phyloP scores from a whole-genome alignment of 2,888 invertebrate species.

The Drosophila flavopinicola region DNA sequence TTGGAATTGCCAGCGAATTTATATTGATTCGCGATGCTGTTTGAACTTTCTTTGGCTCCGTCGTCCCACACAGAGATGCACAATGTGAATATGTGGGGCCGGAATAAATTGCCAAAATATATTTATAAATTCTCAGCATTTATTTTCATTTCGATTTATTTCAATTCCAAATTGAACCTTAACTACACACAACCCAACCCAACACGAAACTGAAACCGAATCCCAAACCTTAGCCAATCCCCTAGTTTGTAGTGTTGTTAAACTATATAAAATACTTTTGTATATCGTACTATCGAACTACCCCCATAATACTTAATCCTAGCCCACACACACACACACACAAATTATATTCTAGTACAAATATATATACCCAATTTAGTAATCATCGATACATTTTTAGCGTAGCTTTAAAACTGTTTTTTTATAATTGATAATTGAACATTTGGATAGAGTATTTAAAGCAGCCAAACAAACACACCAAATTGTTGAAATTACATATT shows the following conservation, averaged over 20 bases:
- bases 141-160: conserved; percentile 16
- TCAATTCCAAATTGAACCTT: conserved; percentile 2
- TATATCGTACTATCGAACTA: conserved; percentile 49
- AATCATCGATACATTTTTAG: conserved; percentile 15
- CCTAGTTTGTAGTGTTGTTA: conserved; percentile 61
- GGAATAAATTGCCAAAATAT: conserved; percentile 16
- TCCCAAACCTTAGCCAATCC: conserved; percentile 29
- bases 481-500: conserved; percentile 9
- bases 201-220: conserved; percentile 1
- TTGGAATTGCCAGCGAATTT: conserved; percentile 12
- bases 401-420: conserved; percentile 31
- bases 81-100: conserved; percentile 8
- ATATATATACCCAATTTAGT: conserved; percentile 19
- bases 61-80: no score
- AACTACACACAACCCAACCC: background rate
- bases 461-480: conserved; percentile 12
- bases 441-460: conserved; percentile 5
- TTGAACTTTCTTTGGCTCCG: conserved; percentile 10
- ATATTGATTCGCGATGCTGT: conserved; percentile 21
- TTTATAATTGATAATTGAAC: conserved; percentile 18
- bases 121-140: conserved; percentile 7
- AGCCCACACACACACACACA: conserved; percentile 13
- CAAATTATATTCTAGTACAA: conserved; percentile 18
- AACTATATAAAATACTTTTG: conserved; percentile 37
- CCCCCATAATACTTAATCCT: conserved; percentile 7